Conservation (phyloP, 2,113 vertebrate genomes). For the Chamaetylas fuelleborni region DNA sequence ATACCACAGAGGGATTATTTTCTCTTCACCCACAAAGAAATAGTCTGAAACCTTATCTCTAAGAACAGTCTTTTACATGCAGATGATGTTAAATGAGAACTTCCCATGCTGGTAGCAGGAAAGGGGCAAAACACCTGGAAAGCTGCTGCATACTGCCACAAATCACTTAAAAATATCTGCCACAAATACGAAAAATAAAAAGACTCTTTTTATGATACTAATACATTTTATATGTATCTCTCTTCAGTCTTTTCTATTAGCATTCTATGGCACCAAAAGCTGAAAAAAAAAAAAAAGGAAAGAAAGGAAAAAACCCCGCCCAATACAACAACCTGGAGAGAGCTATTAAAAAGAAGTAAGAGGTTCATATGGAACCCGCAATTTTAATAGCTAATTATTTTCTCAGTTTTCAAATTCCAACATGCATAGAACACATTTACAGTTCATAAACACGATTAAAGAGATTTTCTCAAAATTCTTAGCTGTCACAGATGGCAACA, state of each 20-base stretch:
- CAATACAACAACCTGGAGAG: background rate
- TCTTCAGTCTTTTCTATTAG: background rate
- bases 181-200: background rate
- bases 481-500: conserved; percentile 17
- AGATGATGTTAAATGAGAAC: background rate
- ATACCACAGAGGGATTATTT: background rate
- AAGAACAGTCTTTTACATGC: background rate
- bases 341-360: background rate
- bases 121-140: background rate
- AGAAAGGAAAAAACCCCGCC: background rate
- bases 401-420: conserved; percentile 29
- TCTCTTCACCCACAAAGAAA: background rate
- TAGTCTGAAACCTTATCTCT: background rate
- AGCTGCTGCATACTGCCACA: background rate
- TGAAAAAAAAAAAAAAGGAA: background rate
- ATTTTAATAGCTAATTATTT: conserved; percentile 9
- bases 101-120: background rate
- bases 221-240: background rate
- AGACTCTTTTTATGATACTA: background rate
- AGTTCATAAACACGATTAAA: conserved; percentile 51
- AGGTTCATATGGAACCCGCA: background rate
- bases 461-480: conserved; percentile 48
- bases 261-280: background rate
- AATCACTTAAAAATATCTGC: background rate
- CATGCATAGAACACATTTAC: background rate